These are phyloP conservation scores for Neotragus pygmaeus DNA, from an alignment of 2,113 vertebrate species.

Conservation along the genomic window DNA sequence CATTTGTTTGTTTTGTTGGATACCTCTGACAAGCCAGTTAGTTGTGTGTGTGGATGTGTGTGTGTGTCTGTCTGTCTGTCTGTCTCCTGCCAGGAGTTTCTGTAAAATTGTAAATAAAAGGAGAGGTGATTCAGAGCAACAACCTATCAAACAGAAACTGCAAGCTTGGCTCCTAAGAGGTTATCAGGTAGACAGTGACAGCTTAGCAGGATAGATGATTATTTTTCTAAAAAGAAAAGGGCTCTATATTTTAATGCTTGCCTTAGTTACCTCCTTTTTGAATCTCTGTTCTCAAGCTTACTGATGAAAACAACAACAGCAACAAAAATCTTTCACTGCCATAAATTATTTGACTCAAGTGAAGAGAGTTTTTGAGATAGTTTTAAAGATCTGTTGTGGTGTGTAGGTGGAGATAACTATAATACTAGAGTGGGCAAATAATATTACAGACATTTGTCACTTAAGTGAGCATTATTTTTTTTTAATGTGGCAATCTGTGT, in stretches of 20 bases:
- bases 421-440: not conserved
- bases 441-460: not conserved
- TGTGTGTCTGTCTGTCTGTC: not conserved
- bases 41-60: not conserved
- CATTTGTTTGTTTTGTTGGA: slow-evolving; percentile 27
- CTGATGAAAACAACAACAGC: not conserved
- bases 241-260: slow-evolving; percentile 21
- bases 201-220: not conserved
- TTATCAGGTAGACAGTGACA: not conserved
- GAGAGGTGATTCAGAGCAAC: slow-evolving; percentile 11
- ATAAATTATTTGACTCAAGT: not conserved
- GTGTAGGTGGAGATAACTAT: not conserved
- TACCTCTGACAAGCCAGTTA: not conserved
- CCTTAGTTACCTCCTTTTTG: not conserved
- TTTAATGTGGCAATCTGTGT: not conserved
- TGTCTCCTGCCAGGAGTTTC: not conserved
- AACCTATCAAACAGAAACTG: not conserved
- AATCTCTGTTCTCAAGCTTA: slow-evolving; percentile 21
- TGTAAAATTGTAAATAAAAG: not conserved
- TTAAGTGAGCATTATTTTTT: slow-evolving; percentile 5
- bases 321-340: not conserved
- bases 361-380: not conserved
- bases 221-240: not conserved
- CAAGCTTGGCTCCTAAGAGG: not conserved
- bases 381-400: slow-evolving; percentile 23